Conservation (phyloP, 2,113 vertebrate genomes). For the Polyodon spathula region DNA sequence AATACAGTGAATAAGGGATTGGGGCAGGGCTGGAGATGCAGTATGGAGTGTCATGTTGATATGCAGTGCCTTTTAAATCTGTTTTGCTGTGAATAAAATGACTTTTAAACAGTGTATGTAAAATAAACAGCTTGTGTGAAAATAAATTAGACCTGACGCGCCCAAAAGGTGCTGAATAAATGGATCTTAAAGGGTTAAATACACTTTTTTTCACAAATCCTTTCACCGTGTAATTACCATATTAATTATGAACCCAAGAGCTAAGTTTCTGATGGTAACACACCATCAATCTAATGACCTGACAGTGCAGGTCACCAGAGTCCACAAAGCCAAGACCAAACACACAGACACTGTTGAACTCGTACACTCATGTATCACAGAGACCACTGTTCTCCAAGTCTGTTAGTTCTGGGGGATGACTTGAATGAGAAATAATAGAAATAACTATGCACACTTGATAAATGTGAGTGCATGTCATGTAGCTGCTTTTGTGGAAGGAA, state of each 20-base stretch:
- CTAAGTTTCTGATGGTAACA: constrained; percentile 18
- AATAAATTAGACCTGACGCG: too few species aligned
- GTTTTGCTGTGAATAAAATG: too few species aligned
- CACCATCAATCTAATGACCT: constrained; percentile 53
- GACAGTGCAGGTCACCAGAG: constrained; percentile 46
- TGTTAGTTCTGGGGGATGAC: constrained; percentile 48
- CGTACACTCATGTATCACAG: constrained; percentile 36
- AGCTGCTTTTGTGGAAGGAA: too few species aligned
- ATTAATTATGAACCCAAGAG: constrained; percentile 30
- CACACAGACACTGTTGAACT: constrained; percentile 41
- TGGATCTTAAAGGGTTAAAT: too few species aligned
- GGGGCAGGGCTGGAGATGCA: too few species aligned
- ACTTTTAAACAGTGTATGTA: too few species aligned
- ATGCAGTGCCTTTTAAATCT: too few species aligned
- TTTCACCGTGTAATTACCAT: too few species aligned
- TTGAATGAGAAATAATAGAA: constrained; percentile 22
- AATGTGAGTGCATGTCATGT: too few species aligned
- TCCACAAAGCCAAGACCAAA: constrained; percentile 44
- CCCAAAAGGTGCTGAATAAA: constrained; percentile 53
- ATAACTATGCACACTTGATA: neutral
- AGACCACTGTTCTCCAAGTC: constrained; percentile 50
- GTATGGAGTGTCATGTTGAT: too few species aligned
- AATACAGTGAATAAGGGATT: too few species aligned
- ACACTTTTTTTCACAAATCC: constrained; percentile 2
- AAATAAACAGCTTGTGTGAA: too few species aligned